phyloP scores from a whole-genome alignment of 2,888 invertebrate genomes.

The Lutraria lutraria region DNA sequence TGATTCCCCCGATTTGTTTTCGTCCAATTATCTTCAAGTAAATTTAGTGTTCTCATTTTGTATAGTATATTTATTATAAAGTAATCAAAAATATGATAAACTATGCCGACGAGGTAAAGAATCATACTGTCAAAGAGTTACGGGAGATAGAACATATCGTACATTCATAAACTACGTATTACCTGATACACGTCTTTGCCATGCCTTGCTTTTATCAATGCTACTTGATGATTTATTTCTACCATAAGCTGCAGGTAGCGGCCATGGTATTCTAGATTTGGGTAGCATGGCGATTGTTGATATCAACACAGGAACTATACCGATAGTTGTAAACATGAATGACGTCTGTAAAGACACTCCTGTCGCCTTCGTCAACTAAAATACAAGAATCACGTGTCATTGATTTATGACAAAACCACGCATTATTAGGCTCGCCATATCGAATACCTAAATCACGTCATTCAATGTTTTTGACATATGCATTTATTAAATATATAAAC shows the following conservation, averaged over 20 bases:
- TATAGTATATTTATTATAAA: too few species aligned
- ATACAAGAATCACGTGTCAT: neutral
- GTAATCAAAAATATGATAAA: too few species aligned
- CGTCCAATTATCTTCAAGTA: too few species aligned
- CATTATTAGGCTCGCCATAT: too few species aligned
- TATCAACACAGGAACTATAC: conserved; percentile 82
- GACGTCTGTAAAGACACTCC: conserved; percentile 81
- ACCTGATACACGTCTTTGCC: conserved; percentile 75
- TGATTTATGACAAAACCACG: neutral
- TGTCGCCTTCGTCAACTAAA: conserved; percentile 72
- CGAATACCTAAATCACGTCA: too few species aligned
- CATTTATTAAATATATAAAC: too few species aligned
- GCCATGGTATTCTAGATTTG: conserved; percentile 81
- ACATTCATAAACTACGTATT: neutral
- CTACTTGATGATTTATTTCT: conserved; percentile 59
- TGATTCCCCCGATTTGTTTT: too few species aligned
- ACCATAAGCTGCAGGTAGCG: conserved; percentile 78
- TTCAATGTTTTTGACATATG: too few species aligned
- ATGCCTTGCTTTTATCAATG: conserved; percentile 62
- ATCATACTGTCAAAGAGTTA: too few species aligned
- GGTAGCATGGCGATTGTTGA: conserved; percentile 84
- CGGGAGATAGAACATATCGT: too few species aligned
- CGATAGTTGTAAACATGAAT: conserved; percentile 84
- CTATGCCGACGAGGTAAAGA: too few species aligned
- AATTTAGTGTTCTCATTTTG: too few species aligned